These are phyloP conservation scores for Oryzias dopingdopingensis DNA, from an alignment of 2,797 vertebrate genomes.

Conservation along the genomic window DNA sequence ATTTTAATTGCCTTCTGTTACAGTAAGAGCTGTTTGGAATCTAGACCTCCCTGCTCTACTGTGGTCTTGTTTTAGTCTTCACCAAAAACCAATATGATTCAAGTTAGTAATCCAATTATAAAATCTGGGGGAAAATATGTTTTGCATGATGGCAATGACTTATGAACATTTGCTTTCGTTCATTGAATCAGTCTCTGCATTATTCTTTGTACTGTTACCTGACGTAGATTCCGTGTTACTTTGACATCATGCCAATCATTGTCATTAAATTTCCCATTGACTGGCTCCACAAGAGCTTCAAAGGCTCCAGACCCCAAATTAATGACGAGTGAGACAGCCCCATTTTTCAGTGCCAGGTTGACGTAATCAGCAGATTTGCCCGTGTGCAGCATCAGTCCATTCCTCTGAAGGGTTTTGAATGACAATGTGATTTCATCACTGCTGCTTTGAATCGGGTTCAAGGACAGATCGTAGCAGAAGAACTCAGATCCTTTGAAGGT, in stretches of 20 bases:
- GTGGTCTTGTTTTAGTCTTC: constrained; percentile 61
- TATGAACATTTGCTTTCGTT: constrained; percentile 57
- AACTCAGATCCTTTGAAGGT: constrained; percentile 99
- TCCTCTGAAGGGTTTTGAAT: constrained; percentile 98
- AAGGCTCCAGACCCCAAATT: constrained; percentile 99
- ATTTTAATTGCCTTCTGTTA: constrained; percentile 21
- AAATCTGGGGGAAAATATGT: constrained; percentile 46
- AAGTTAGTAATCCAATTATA: constrained; percentile 55
- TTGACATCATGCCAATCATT: constrained; percentile 99
- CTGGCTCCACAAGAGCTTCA: constrained; percentile 99
- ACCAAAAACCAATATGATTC: constrained; percentile 42
- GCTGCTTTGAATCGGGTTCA: constrained; percentile 99
- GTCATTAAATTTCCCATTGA: constrained; percentile 99
- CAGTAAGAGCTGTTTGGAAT: constrained; percentile 19
- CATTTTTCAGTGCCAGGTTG: constrained; percentile 99
- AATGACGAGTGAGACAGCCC: constrained; percentile 99
- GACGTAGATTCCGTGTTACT: constrained; percentile 99
- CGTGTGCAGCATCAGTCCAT: constrained; percentile 99
- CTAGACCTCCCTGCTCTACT: constrained; percentile 87
- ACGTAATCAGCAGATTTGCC: constrained; percentile 99
- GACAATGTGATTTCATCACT: constrained; percentile 99
- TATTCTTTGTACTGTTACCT: constrained; percentile 98
- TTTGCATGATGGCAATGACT: constrained; percentile 65
- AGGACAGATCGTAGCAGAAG: constrained; percentile 98
- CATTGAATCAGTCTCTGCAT: constrained; percentile 64